Evolutionary conservation across 2,113 vertebrate genomes (phyloP).

Genomic region (Bubo bubo): DNA sequence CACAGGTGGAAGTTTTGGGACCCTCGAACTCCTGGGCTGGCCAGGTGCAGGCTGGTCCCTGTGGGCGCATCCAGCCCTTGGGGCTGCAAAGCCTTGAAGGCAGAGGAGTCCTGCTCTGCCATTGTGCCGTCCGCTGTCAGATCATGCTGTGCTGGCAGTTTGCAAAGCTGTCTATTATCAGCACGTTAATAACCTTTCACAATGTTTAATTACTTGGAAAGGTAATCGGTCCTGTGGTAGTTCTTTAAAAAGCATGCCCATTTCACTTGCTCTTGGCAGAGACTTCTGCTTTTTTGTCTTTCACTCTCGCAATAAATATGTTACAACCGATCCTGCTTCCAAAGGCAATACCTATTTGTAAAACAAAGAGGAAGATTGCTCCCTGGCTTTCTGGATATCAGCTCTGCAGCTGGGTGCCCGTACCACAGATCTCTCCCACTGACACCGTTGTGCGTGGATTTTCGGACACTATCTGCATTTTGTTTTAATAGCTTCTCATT

Average conservation of each 20-base stretch:
- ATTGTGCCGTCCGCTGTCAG: background rate
- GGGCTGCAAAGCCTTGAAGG: background rate
- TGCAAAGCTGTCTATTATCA: conserved; percentile 65
- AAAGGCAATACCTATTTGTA: conserved; percentile 24
- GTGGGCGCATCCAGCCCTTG: rapidly evolving
- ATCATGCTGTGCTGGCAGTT: conserved; percentile 56
- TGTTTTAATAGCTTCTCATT: background rate
- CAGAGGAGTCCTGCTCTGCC: background rate
- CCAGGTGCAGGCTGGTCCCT: too few relatives aligned
- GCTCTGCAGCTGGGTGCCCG: background rate
- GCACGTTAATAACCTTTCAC: conserved; percentile 69
- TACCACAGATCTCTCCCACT: background rate
- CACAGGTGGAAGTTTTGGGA: background rate
- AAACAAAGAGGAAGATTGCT: conserved; percentile 2
- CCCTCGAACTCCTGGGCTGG: background rate
- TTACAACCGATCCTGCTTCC: conserved; percentile 32
- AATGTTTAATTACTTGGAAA: conserved; percentile 75
- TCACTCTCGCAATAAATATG: conserved; percentile 27
- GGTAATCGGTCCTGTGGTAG: conserved; percentile 58
- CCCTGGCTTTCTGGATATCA: background rate
- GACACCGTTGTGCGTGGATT: background rate
- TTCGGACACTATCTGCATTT: background rate
- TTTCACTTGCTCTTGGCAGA: conserved; percentile 70
- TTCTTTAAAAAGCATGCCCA: conserved; percentile 59
- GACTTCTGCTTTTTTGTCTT: conserved; percentile 31